Percentiles rank a stretch among this genome's conserved stretches.
Conservation (phyloP, 2,113 vertebrate genomes). For the Micromys minutus region DNA sequence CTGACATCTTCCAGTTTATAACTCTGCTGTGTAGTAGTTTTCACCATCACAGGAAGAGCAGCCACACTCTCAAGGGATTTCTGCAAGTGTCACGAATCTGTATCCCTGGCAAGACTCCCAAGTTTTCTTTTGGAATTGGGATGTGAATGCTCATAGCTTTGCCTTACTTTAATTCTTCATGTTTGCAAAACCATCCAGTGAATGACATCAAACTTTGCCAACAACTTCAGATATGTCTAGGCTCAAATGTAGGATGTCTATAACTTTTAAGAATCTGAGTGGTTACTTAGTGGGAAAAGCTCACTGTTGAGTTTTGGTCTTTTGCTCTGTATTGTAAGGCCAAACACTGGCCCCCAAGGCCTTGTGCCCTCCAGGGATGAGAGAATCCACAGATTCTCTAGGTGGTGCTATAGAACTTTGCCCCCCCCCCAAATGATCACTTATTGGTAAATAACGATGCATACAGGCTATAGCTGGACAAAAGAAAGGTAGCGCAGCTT, state of each 20-base stretch:
- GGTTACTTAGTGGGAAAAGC: not conserved
- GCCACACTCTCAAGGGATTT: not conserved
- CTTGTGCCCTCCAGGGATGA: too few relatives aligned
- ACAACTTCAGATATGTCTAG: not conserved
- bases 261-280: not conserved
- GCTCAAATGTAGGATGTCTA: not conserved
- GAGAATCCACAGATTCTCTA: too few relatives aligned
- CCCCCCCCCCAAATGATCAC: too few relatives aligned
- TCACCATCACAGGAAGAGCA: not conserved
- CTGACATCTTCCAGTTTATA: not conserved
- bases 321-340: too few relatives aligned
- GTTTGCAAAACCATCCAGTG: not conserved
- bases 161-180: not conserved
- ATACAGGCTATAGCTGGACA: too few relatives aligned
- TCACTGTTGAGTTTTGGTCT: not conserved
- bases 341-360: too few relatives aligned
- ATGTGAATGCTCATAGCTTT: not conserved
- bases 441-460: too few relatives aligned
- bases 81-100: not conserved
- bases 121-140: not conserved
- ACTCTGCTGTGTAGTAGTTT: not conserved
- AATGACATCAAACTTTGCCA: not conserved
- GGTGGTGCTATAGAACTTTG: too few relatives aligned
- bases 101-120: not conserved
- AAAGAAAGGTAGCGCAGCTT: too few relatives aligned